Evolutionary conservation across 2,113 vertebrate species (phyloP).

Genomic region (Triplophysa rosa): DNA sequence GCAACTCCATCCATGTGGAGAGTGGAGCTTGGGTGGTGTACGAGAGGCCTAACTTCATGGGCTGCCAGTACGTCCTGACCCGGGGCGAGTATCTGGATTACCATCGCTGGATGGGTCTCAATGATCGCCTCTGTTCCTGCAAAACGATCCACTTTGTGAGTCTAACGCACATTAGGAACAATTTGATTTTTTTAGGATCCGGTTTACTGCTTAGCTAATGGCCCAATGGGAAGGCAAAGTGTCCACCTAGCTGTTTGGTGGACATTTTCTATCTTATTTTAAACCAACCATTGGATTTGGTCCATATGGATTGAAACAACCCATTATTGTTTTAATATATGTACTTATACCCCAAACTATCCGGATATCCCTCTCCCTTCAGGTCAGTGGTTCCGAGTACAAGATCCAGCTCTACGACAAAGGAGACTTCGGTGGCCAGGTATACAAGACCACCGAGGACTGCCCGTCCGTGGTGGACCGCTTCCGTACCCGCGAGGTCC

Average conservation of each 20-base stretch:
- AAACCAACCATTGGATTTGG: no score
- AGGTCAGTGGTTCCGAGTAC: slow-evolving; percentile 53
- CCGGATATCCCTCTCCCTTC: background rate
- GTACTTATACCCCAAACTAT: background rate
- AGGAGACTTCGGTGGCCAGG: slow-evolving; percentile 64
- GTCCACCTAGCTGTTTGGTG: no score
- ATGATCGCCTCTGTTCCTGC: slow-evolving; percentile 71
- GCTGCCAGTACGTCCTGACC: slow-evolving; percentile 71
- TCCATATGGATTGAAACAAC: no score
- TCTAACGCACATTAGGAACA: background rate
- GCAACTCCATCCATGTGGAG: slow-evolving; percentile 67
- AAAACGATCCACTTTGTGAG: slow-evolving; percentile 66
- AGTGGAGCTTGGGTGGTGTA: slow-evolving; percentile 72
- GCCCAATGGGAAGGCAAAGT: no score
- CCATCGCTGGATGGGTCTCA: slow-evolving; percentile 74
- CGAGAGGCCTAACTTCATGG: slow-evolving; percentile 69
- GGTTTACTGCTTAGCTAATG: no score
- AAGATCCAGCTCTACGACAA: slow-evolving; percentile 67
- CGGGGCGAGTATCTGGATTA: slow-evolving; percentile 72
- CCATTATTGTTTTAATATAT: background rate
- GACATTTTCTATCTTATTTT: no score
- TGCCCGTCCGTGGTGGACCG: slow-evolving; percentile 63
- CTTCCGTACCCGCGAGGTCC: slow-evolving; percentile 62
- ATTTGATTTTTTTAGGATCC: no score
- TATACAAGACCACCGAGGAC: slow-evolving; percentile 66